phyloP scores from a whole-genome alignment of 2,888 invertebrate species.

The Iselma pallidipennis region DNA sequence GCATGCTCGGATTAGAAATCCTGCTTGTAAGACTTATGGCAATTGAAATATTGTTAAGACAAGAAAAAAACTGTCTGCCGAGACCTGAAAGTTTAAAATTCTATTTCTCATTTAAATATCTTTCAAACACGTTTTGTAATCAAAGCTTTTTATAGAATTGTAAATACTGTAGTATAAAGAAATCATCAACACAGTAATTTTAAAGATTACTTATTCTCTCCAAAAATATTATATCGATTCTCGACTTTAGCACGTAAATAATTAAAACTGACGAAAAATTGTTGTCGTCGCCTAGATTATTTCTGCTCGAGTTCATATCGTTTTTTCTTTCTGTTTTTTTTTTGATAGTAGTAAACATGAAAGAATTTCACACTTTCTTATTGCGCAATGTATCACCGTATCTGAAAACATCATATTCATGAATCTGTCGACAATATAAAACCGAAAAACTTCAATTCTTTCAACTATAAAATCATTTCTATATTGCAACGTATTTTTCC shows the following conservation, averaged over 20 bases:
- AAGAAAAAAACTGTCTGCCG: too few species aligned
- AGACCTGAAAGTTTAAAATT: too few species aligned
- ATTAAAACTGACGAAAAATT: background rate
- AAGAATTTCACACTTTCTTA: constrained; percentile 24
- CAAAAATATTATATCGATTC: background rate
- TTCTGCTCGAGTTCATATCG: constrained; percentile 12
- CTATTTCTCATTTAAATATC: too few species aligned
- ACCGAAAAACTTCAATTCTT: background rate
- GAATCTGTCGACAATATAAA: constrained; percentile 14
- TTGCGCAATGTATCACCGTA: constrained; percentile 13
- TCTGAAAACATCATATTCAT: constrained; percentile 18
- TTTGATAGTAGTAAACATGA: constrained; percentile 12
- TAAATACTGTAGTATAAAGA: background rate
- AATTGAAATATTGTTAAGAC: background rate
- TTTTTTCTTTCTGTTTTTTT: background rate
- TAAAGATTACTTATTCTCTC: background rate
- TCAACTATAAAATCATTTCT: background rate
- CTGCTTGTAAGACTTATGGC: background rate
- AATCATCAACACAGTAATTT: background rate
- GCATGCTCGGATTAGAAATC: too few species aligned
- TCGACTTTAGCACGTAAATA: too few species aligned
- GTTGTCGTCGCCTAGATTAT: constrained; percentile 13
- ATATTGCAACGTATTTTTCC: background rate
- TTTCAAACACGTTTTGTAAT: too few species aligned
- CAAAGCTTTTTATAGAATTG: background rate